Conservation (phyloP, 2,888 invertebrate genomes). For the Drosophila barbarae region DNA sequence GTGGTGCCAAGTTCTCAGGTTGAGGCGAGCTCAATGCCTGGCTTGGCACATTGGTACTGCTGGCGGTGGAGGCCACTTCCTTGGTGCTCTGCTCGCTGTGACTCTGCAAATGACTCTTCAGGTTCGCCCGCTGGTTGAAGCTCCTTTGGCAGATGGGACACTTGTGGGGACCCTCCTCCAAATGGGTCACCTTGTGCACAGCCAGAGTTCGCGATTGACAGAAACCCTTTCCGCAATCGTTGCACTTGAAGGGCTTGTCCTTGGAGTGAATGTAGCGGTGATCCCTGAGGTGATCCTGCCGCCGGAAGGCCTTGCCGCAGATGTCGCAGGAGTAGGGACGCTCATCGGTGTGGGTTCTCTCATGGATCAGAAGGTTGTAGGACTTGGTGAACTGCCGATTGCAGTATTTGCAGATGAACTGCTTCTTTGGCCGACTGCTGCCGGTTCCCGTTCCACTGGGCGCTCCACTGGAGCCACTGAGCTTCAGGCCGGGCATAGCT, state of each 20-base stretch:
- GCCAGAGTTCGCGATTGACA: constrained; percentile 98
- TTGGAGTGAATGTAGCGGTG: constrained; percentile 98
- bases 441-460: constrained; percentile 73
- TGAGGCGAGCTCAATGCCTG: constrained; percentile 60
- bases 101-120: constrained; percentile 93
- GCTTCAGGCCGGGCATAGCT: constrained; percentile 82
- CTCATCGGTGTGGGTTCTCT: constrained; percentile 97
- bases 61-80: constrained; percentile 38
- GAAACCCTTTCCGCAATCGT: constrained; percentile 98
- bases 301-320: constrained; percentile 96
- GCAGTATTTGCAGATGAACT: constrained; percentile 99
- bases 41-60: constrained; percentile 40
- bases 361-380: constrained; percentile 98
- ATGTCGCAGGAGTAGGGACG: constrained; percentile 97
- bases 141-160: constrained; percentile 93
- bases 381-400: constrained; percentile 98
- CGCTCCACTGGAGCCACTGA: constrained; percentile 72
- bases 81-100: constrained; percentile 82
- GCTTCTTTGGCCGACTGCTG: constrained; percentile 86
- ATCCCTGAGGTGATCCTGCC: constrained; percentile 95
- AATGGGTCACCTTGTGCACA: constrained; percentile 95
- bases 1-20: constrained; percentile 53
- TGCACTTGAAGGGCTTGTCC: constrained; percentile 98
- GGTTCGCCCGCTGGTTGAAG: constrained; percentile 95
- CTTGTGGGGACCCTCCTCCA: constrained; percentile 96